Conservation (phyloP, 2,888 invertebrate species). For the Dicroscelio sp. region DNA sequence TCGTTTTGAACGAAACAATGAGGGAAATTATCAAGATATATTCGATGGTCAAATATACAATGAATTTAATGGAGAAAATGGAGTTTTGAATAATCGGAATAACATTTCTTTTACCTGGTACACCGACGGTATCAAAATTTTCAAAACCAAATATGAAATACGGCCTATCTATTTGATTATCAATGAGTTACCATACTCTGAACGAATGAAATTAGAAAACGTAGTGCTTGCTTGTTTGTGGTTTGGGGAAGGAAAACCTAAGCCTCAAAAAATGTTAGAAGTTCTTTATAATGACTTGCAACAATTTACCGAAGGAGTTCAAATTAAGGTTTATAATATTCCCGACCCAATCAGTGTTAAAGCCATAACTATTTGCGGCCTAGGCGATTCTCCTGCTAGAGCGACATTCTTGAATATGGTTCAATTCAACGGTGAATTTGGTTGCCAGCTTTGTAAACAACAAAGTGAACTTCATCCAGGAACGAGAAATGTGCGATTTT, state of each 20-base stretch:
- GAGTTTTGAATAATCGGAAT: not conserved
- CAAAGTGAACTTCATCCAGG: constrained; percentile 28
- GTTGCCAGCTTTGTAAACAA: constrained; percentile 69
- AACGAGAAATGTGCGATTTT: constrained; percentile 11
- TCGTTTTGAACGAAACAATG: not conserved
- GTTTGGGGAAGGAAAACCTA: constrained; percentile 32
- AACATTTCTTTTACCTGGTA: not conserved
- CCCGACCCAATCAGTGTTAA: not conserved
- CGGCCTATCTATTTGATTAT: constrained; percentile 30
- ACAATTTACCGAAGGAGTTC: constrained; percentile 7
- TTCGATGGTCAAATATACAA: not conserved
- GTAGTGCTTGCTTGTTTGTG: not conserved
- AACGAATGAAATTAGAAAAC: constrained; percentile 22
- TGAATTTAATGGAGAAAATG: not conserved
- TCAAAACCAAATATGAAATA: not conserved
- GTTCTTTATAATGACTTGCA: not conserved
- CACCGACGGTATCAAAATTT: not conserved
- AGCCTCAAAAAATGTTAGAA: constrained; percentile 8
- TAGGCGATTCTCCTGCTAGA: too few species aligned
- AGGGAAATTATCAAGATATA: not conserved
- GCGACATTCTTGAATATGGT: constrained; percentile 70
- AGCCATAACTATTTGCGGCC: constrained; percentile 38
- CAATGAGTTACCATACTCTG: constrained; percentile 30
- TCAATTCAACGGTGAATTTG: constrained; percentile 73
- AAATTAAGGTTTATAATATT: not conserved